A percentile compares a stretch with the other conserved stretches of the same genome.
Evolutionary conservation across 2,113 vertebrate species (phyloP).

Genomic region (Sceloporus tristichus): DNA sequence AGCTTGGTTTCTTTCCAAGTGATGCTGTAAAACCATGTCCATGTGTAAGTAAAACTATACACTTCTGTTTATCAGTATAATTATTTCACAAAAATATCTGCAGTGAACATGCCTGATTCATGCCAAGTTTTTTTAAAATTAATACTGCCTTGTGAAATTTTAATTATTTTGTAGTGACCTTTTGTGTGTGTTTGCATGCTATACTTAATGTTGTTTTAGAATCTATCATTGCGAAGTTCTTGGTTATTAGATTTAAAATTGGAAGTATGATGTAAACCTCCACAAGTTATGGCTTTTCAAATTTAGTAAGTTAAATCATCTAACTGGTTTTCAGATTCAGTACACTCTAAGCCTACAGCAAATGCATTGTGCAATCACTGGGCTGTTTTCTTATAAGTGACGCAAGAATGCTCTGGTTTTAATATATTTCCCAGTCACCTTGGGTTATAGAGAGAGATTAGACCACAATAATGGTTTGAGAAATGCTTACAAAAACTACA

Average conservation of each 20-base stretch:
- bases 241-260: conserved; percentile 32
- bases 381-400: conserved; percentile 28
- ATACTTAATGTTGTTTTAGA: conserved; percentile 22
- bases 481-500: conserved; percentile 15
- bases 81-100: conserved; percentile 30
- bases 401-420: conserved; percentile 35
- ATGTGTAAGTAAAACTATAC: conserved; percentile 86
- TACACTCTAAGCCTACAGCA: conserved; percentile 36
- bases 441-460: conserved; percentile 60
- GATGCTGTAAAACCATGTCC: conserved; percentile 94
- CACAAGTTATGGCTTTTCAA: conserved; percentile 40
- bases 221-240: conserved; percentile 15
- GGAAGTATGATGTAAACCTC: conserved; percentile 34
- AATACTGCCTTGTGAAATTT: conserved; percentile 21
- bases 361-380: conserved; percentile 25
- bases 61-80: conserved; percentile 36
- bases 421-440: conserved; percentile 59
- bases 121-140: conserved; percentile 44
- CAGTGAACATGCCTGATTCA: conserved; percentile 17
- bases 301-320: conserved; percentile 58
- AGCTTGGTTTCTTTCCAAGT: conserved; percentile 96
- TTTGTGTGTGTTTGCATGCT: conserved; percentile 21
- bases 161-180: conserved; percentile 12
- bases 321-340: conserved; percentile 43
- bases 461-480: conserved; percentile 19